Evolutionary conservation across 2,113 vertebrate genomes (phyloP), one percentile per base, ranked within the genome.

Genomic region (Bufo bufo): DNA sequence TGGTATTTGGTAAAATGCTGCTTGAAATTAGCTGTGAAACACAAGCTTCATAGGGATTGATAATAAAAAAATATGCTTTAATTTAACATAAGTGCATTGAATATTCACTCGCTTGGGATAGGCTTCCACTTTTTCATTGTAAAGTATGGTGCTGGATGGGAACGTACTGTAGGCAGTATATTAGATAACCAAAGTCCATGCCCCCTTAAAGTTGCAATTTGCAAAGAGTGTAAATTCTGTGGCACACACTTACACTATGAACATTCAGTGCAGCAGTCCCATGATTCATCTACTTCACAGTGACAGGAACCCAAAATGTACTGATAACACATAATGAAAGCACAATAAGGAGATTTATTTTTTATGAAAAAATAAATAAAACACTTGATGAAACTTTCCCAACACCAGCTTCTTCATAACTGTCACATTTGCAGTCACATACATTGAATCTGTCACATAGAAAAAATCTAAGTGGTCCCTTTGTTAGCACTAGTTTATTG

Each of bases 1-100:
- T 77, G 80, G 58, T 88, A 88, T 83, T 88, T 88, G 58, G 13
- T 56, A 16, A 77, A 77, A 88, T 88, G 23, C 80, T 83, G 71
- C 54, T 74, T 75, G 45, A 47, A 74, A 82, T 82, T 75, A 82
- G 52, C 54, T 82, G 50, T 33, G 71, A 82, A 87, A 87, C 61
- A 61, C 54, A 74, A 12, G 20, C 69, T 50, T 88, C 74, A 88
- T 17, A 19, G 16, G 23, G 43, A 47, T 4, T 56, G 54, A 54
- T 69, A 80, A 63, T 65, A 20, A 63, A 20, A 20, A 82, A 52
- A 84, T 75, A 52, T 54, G 6, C 71, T 69, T 84, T 84, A 52
- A 69, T 83, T 69, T 66, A 23, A 84, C 49, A 17, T 16, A 14
- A 6, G 6, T 10, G 49, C 20, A 11, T 56, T 78, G 50, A 78